Conservation (phyloP, 2,888 invertebrate genomes). For the Pyralis farinalis region DNA sequence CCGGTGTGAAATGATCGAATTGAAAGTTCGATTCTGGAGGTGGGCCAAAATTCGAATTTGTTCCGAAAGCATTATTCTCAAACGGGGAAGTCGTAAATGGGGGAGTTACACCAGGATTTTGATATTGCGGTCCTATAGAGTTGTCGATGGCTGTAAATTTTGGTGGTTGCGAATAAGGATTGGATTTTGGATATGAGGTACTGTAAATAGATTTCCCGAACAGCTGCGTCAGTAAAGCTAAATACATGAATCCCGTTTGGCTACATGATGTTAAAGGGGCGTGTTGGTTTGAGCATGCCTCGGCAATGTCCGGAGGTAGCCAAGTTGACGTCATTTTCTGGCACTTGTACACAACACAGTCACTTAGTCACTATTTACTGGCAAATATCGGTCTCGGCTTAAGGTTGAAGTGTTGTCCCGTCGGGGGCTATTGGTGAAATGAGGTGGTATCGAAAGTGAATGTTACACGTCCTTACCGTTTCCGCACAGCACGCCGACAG, state of each 20-base stretch:
- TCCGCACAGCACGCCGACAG: neutral
- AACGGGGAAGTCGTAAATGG: slow-evolving; percentile 14
- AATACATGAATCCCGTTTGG: slow-evolving; percentile 79
- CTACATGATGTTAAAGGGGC: slow-evolving; percentile 81
- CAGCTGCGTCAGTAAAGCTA: slow-evolving; percentile 78
- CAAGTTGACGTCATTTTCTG: slow-evolving; percentile 54
- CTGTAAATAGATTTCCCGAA: slow-evolving; percentile 78
- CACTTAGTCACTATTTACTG: slow-evolving; percentile 15
- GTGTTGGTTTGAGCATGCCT: slow-evolving; percentile 74
- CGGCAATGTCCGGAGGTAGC: slow-evolving; percentile 79
- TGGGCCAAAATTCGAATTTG: neutral
- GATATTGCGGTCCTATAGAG: slow-evolving; percentile 1
- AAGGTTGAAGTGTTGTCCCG: neutral
- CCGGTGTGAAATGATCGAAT: slow-evolving; percentile 3
- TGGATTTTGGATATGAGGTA: slow-evolving; percentile 23
- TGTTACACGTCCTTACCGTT: neutral
- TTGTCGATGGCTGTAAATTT: neutral
- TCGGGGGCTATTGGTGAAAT: neutral
- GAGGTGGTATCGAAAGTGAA: neutral
- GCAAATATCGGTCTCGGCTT: neutral
- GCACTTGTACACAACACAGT: slow-evolving; percentile 18
- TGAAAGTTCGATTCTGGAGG: neutral
- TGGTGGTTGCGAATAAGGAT: slow-evolving; percentile 2
- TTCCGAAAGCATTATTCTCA: neutral
- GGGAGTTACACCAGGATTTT: slow-evolving; percentile 6